Percentiles rank a stretch among this genome's conserved stretches.
These are phyloP conservation scores for Drosophila lacicola DNA, from an alignment of 2,888 invertebrate genomes.

Conservation along the genomic window DNA sequence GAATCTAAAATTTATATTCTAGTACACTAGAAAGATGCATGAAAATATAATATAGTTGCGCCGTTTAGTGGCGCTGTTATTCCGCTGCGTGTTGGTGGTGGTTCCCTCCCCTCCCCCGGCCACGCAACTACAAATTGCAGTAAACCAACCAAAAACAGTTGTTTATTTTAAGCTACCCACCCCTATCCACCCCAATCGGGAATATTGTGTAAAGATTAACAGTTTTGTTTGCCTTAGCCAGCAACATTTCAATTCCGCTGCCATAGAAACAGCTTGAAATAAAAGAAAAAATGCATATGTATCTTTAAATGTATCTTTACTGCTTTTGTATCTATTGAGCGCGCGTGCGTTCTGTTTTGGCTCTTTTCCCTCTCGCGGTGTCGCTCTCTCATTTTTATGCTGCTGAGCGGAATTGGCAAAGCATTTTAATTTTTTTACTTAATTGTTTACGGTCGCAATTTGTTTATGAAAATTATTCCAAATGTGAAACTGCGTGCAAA, in stretches of 20 bases:
- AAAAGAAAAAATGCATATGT: constrained; percentile 43
- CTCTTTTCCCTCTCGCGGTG: constrained; percentile 1
- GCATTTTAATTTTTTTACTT: constrained; percentile 38
- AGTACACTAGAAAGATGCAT: constrained; percentile 3
- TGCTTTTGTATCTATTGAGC: constrained; percentile 54
- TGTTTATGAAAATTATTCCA: constrained; percentile 46
- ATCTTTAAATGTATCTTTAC: constrained; percentile 58
- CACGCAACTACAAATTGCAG: constrained; percentile 15
- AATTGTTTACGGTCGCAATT: constrained; percentile 47
- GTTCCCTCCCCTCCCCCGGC: constrained; percentile 10
- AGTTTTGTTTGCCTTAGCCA: constrained; percentile 3
- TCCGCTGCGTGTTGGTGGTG: constrained; percentile 16
- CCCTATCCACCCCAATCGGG: background rate
- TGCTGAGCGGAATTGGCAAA: constrained; percentile 28
- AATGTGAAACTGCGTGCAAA: constrained; percentile 43
- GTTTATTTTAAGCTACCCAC: constrained; percentile 1
- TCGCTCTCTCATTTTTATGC: constrained; percentile 2
- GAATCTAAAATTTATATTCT: constrained; percentile 8
- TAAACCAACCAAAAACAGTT: constrained; percentile 1
- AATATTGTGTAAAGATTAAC: constrained; percentile 29
- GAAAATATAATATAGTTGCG: constrained; percentile 33
- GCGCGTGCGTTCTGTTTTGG: constrained; percentile 63
- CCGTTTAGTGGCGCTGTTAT: constrained; percentile 22
- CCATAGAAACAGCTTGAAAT: constrained; percentile 32
- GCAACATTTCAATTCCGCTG: constrained; percentile 7